Conservation (phyloP, 2,797 vertebrate species). For the Danio jaintianensis region DNA sequence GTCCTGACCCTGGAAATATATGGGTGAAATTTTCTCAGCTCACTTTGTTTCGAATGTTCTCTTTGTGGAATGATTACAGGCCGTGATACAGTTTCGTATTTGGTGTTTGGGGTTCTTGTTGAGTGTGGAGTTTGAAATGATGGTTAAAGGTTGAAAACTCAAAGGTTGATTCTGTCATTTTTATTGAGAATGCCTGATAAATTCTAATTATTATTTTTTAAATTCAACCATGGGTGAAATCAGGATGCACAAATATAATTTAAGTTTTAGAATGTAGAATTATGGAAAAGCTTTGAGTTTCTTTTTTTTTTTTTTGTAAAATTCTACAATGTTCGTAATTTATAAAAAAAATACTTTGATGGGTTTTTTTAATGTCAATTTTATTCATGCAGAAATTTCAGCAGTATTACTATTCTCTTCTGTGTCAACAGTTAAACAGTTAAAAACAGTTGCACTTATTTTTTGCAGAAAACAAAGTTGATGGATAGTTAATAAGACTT, state of each 20-base stretch:
- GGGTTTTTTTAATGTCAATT: too few relatives aligned
- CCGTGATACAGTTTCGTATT: background rate
- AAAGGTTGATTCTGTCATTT: background rate
- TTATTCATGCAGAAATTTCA: too few relatives aligned
- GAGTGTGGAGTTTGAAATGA: background rate
- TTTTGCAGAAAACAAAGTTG: too few relatives aligned
- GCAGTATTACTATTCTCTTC: too few relatives aligned
- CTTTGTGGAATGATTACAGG: background rate
- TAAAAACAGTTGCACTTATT: too few relatives aligned
- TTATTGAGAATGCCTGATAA: background rate
- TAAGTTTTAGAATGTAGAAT: background rate
- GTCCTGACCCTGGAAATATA: slow-evolving; percentile 35
- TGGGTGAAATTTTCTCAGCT: slow-evolving; percentile 33
- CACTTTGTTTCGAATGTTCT: background rate
- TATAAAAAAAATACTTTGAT: too few relatives aligned
- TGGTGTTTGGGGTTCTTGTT: background rate
- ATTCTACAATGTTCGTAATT: too few relatives aligned
- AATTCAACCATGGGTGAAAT: background rate
- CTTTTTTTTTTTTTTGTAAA: too few relatives aligned
- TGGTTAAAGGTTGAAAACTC: background rate
- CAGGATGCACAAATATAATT: background rate
- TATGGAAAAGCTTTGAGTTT: too few relatives aligned
- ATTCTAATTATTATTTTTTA: background rate
- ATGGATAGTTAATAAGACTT: too few relatives aligned
- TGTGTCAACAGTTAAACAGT: too few relatives aligned